Evolutionary conservation across 2,113 vertebrate species (phyloP).

Genomic region (Alces alces): DNA sequence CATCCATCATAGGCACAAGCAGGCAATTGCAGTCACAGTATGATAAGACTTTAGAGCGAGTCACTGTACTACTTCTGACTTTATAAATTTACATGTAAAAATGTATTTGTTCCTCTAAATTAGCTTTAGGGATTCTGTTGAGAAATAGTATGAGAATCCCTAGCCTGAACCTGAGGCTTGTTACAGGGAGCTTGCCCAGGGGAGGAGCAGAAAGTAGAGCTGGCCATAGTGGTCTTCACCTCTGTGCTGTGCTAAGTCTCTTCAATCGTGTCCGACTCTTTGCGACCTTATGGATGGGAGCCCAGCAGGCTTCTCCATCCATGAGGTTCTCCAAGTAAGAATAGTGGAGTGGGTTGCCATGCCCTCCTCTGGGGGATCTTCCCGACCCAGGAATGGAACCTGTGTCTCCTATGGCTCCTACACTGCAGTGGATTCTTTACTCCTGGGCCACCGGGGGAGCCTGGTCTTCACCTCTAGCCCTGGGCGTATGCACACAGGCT

Average conservation of each 20-base stretch:
- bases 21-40: not conserved
- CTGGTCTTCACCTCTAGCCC: not conserved
- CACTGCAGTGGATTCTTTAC: not conserved
- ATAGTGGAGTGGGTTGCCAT: not conserved
- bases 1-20: not conserved
- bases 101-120: not conserved
- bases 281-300: not conserved
- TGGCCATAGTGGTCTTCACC: not conserved
- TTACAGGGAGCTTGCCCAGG: not conserved
- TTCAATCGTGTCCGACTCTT: not conserved
- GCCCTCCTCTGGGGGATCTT: not conserved
- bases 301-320: not conserved
- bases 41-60: not conserved
- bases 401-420: not conserved
- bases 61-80: not conserved
- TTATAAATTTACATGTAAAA: not conserved
- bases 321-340: not conserved
- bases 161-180: not conserved
- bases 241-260: not conserved
- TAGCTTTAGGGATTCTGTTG: not conserved
- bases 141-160: not conserved
- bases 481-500: rapidly evolving
- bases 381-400: not conserved
- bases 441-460: not conserved
- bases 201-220: not conserved